Evolutionary conservation across 1,140 invertebrate genomes (phyloP).

Genomic region (Bathynomus jamesi): DNA sequence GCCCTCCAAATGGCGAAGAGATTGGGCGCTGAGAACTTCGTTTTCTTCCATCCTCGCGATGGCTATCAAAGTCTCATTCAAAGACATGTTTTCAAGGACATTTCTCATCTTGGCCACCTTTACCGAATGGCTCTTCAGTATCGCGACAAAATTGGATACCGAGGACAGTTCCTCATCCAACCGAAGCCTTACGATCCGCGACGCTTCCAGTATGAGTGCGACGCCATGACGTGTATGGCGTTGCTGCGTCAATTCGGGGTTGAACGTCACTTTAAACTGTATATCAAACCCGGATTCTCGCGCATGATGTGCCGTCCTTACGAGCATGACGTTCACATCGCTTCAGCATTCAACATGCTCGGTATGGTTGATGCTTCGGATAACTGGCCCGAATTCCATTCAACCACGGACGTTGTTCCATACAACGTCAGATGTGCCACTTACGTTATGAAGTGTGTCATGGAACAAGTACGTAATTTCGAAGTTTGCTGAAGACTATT

Average conservation of each 20-base stretch:
- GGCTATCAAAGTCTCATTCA: conserved; percentile 34
- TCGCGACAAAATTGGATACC: conserved; percentile 34
- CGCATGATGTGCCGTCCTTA: conserved; percentile 20
- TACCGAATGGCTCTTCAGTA: conserved; percentile 35
- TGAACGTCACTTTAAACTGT: conserved; percentile 32
- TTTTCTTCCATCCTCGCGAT: conserved; percentile 35
- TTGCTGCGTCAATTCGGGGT: conserved; percentile 29
- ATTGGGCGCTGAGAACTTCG: conserved; percentile 32
- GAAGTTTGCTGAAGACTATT: too few species aligned
- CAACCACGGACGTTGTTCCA: conserved; percentile 18
- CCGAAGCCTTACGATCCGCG: conserved; percentile 29
- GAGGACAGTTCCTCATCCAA: conserved; percentile 35
- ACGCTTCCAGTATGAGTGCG: conserved; percentile 33
- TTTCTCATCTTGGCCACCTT: conserved; percentile 33
- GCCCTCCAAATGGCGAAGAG: conserved; percentile 27
- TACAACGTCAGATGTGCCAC: conserved; percentile 24
- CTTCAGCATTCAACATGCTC: conserved; percentile 31
- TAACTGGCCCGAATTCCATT: conserved; percentile 18
- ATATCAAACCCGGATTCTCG: conserved; percentile 29
- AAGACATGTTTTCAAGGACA: conserved; percentile 27
- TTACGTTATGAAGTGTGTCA: conserved; percentile 34
- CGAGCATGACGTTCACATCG: conserved; percentile 32
- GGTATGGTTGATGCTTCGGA: conserved; percentile 29
- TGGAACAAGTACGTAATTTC: conserved; percentile 23
- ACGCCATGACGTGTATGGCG: conserved; percentile 25